Evolutionary conservation across 2,113 vertebrate species (phyloP), one percentile per base, ranked within the genome.

Genomic region (Epinephelus moara): DNA sequence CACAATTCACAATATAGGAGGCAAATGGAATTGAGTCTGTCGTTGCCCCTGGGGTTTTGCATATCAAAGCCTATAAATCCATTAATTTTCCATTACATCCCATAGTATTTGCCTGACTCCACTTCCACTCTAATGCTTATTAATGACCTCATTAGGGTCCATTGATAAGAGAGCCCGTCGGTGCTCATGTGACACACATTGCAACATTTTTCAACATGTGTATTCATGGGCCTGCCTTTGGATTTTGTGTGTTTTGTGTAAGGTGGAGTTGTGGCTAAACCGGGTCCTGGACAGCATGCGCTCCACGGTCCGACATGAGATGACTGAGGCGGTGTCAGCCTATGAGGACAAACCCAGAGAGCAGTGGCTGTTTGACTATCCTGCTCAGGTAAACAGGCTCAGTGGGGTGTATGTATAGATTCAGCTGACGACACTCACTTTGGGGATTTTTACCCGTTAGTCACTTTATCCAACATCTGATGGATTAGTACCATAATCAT

Each of bases 261-360:
- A 99, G 98, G 98, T 98, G 13, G 98, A 99, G 90, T 84, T 89
- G 37, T 99, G 98, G 98, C 82, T 99, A 82, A 97, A 94, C 52
- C 93, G 72, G 0, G 95, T 99, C 6, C 94, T 99, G 72, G 88
- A 95, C 67, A 90, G 93, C 68, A 98, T 99, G 98, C 96, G 96
- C 56, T 93, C 95, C 57, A 97, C 98, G 0, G 96, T 99, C 42
- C 95, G 97, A 40, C 94, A 96, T 0, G 93, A 96, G 91, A 96
- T 99, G 97, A 94, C 95, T 0, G 95, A 96, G 75, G 97, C 95
- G 0, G 95, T 99, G 9, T 68, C n/a, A 0, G 92, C 96, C 0
- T 99, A 97, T 0, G 98, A 99, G 80, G 97, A 99, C 64, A 99
- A 98, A 83, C 95, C 96, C 0, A 96, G 98, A 74, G 98, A 99